Evolutionary conservation across 2,113 vertebrate species (phyloP), one percentile per base, ranked within the genome.

Genomic region (Dasypus novemcinctus): DNA sequence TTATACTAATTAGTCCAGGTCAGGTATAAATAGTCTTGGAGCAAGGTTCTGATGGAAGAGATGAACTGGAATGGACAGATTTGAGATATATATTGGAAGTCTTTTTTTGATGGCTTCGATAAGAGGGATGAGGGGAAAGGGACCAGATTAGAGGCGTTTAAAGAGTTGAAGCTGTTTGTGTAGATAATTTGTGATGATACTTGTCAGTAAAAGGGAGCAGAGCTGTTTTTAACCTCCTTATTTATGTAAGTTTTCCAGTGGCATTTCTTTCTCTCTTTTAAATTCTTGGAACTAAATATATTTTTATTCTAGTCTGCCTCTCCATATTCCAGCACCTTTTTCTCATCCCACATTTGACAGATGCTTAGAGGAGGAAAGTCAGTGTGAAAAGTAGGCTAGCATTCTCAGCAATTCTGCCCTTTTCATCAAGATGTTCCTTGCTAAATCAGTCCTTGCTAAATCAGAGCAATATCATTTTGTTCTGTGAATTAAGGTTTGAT

Each of bases 291-390:
- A 92, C 83, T 68, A 90, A 87, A 90, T 87, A 64, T 91, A 95
- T 96, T 97, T 96, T 97, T 97, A 92, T 97, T 97, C 92, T 92
- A 91, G 90, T 94, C 80, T 97, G 76, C 76, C 68, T 97, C 87
- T 97, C 92, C 92, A 96, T 90, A 96, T 97, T 97, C 69, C 93
- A 95, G 78, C 97, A 96, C 94, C 95, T 97, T 97, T 96, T 93
- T 83, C 93, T 96, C 93, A 92, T 97, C 96, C 97, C 92, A 96
- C 97, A 96, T 96, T 97, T 96, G 93, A 94, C 97, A 97, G 97
- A 96, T 97, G 97, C 97, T 97, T 76, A 91, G 93, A 96, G 86
- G 63, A 96, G 71, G 90, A 93, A 95, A 96, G 85, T 92, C 85
- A 87, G 72, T 96, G 59, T 94, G 82, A 95, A 96, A 97, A 97